A percentile compares a stretch with the other conserved stretches of the same genome.
Evolutionary conservation across 2,113 vertebrate species (phyloP).

Genomic region (Cyanoderma ruficeps): DNA sequence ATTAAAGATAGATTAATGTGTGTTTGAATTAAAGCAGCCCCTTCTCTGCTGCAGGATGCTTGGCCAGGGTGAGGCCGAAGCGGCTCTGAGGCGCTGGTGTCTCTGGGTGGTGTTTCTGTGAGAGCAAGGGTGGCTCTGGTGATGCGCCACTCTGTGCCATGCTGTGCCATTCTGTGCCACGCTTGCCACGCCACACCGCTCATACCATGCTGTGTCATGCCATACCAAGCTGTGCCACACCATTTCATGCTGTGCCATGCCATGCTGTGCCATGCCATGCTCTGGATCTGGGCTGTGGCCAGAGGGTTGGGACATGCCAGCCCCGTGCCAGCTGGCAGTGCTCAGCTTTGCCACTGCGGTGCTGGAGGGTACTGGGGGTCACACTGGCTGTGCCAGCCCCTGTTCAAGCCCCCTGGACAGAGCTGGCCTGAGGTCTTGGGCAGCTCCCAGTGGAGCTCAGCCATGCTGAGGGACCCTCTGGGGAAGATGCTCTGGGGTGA

Average conservation of each 20-base stretch:
- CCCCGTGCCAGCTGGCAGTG: accelerated
- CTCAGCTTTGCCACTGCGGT: accelerated
- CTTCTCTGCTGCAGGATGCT: not conserved
- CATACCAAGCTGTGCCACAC: not conserved
- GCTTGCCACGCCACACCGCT: too few relatives aligned
- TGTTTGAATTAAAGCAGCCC: not conserved
- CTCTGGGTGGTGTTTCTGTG: not conserved
- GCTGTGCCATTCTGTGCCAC: not conserved
- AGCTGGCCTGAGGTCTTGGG: not conserved
- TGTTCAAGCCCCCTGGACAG: not conserved
- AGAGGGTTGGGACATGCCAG: not conserved
- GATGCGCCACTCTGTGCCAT: accelerated
- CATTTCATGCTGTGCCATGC: not conserved
- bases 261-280: accelerated
- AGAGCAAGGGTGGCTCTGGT: not conserved
- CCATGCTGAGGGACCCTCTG: accelerated
- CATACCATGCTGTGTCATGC: too few relatives aligned
- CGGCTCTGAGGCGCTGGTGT: accelerated
- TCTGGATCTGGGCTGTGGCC: not conserved
- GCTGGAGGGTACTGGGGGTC: not conserved
- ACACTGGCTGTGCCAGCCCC: accelerated
- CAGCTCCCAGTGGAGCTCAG: not conserved
- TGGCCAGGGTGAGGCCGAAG: accelerated
- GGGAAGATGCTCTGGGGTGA: not conserved
- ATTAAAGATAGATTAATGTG: too few relatives aligned